phyloP scores from a whole-genome alignment of 2,888 invertebrate genomes.

The Drosophila monieri region DNA sequence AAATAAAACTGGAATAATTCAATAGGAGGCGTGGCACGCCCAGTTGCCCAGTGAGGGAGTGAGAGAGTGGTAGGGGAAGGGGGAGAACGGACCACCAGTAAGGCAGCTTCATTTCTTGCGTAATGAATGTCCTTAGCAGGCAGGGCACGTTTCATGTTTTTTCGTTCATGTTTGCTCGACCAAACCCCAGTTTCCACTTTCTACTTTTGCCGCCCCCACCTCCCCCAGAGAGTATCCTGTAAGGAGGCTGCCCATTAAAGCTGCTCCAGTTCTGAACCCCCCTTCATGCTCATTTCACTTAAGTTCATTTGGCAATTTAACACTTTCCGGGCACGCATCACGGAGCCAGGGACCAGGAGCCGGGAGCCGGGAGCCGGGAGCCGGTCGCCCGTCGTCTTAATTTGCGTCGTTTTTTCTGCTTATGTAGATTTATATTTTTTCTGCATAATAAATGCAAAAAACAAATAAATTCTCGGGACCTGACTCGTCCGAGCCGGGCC shows the following conservation, averaged over 20 bases:
- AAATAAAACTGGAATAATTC: conserved; percentile 66
- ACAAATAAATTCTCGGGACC: conserved; percentile 62
- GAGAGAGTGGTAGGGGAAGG: conserved; percentile 1
- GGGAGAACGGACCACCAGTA: not conserved
- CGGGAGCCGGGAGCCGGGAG: not conserved
- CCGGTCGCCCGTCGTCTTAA: conserved; percentile 39
- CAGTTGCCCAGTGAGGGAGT: conserved; percentile 1
- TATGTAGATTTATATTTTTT: no score
- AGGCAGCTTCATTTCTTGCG: conserved; percentile 62
- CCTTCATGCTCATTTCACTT: conserved; percentile 27
- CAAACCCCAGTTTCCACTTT: conserved; percentile 1
- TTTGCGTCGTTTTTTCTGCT: conserved; percentile 58
- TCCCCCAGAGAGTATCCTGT: not conserved
- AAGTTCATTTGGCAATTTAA: conserved; percentile 58
- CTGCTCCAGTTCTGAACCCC: conserved; percentile 20
- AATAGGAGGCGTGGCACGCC: conserved; percentile 49
- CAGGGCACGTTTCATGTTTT: conserved; percentile 70
- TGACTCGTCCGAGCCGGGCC: not conserved
- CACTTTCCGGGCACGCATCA: conserved; percentile 57
- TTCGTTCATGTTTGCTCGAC: conserved; percentile 54
- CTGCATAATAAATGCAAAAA: conserved; percentile 75
- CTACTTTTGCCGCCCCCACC: not conserved
- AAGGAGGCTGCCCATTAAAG: conserved; percentile 45
- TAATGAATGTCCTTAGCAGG: conserved; percentile 76
- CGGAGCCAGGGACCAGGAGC: conserved; percentile 1